Evolutionary conservation across 2,113 vertebrate genomes (phyloP).

Genomic region (Rutilus rutilus): DNA sequence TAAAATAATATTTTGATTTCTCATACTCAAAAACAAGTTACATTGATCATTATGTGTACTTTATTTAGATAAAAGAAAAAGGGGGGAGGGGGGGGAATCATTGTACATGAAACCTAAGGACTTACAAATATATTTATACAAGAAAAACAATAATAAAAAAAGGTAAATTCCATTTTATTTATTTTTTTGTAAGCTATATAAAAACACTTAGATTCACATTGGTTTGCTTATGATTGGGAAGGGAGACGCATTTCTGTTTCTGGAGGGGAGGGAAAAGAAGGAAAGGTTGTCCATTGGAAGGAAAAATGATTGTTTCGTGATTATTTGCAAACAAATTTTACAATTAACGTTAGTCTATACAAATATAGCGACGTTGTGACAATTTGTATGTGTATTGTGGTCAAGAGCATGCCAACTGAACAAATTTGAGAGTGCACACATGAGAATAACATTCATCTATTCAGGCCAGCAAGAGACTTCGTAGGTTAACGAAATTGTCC

Average conservation of each 20-base stretch:
- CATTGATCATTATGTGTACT: slow-evolving; percentile 13
- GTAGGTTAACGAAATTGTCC: not conserved
- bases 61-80: slow-evolving; percentile 13
- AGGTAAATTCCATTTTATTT: not conserved
- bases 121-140: slow-evolving; percentile 21
- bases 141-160: not conserved
- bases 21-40: slow-evolving; percentile 21
- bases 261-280: not conserved
- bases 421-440: not conserved
- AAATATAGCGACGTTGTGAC: not conserved
- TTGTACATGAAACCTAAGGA: not conserved
- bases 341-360: not conserved
- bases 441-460: not conserved
- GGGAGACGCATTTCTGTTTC: not conserved
- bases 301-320: not conserved
- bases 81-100: not conserved
- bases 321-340: not conserved
- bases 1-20: not conserved
- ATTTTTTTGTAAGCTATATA: not conserved
- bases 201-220: not conserved
- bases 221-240: not conserved
- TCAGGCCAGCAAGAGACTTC: not conserved
- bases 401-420: not conserved
- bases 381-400: not conserved
- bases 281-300: not conserved